Percentiles rank a stretch among this genome's conserved stretches.
phyloP scores from a whole-genome alignment of 2,888 invertebrate species.

The Dynastes hyllus region DNA sequence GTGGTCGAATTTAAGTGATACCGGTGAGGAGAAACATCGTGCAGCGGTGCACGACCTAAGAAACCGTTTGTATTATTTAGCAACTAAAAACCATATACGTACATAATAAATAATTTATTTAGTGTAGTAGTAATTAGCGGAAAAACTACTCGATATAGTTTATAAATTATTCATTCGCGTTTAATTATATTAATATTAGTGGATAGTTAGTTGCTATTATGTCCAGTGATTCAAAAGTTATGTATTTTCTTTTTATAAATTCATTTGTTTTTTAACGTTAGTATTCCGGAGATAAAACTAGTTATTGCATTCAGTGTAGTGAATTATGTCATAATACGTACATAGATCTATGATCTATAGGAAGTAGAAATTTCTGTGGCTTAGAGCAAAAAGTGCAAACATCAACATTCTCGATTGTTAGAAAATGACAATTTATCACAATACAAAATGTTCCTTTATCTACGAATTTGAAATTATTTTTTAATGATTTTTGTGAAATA shows the following conservation, averaged over 20 bases:
- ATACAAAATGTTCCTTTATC: too few species aligned
- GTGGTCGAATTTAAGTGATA: background rate
- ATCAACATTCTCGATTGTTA: too few species aligned
- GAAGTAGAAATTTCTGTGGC: too few species aligned
- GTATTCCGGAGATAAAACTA: too few species aligned
- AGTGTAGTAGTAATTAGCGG: background rate
- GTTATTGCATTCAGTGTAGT: too few species aligned
- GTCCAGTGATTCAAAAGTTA: background rate
- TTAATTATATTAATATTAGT: background rate
- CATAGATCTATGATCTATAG: too few species aligned
- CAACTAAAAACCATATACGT: slow-evolving; percentile 5
- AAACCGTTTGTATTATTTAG: background rate
- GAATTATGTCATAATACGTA: too few species aligned
- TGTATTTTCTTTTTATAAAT: background rate
- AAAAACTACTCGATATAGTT: background rate
- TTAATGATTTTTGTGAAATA: too few species aligned
- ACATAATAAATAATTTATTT: background rate
- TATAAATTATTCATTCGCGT: slow-evolving; percentile 19
- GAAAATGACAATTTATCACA: too few species aligned
- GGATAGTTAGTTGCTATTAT: background rate
- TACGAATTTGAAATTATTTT: too few species aligned
- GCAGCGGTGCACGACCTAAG: background rate
- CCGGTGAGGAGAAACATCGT: background rate
- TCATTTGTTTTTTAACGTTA: too few species aligned
- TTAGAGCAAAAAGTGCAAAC: too few species aligned